Evolutionary conservation across 2,888 invertebrate species (phyloP), one percentile per base, ranked within the genome.

Genomic region (Xylota segnis): DNA sequence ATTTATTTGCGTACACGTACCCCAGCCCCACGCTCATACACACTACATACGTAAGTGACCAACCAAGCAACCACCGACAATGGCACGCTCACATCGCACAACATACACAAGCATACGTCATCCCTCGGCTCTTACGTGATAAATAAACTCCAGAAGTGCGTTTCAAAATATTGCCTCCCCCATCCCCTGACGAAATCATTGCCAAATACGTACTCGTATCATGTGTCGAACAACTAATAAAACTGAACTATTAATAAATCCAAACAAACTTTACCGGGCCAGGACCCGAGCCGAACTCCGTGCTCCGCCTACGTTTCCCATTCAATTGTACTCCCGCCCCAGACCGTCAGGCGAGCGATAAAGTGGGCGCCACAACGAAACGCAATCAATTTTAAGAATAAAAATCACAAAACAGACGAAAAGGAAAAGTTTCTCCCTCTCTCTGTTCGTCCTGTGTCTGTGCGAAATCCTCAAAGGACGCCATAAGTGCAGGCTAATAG

Each of bases 41-140:
- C 37, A 65, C 27, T 45, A 37, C 23, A 37, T 45, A 37, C 23
- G n/a, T 59, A 50, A 59, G 56, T 50, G 40, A 78, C 40, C 37
- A 58, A 65, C 47, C n/a, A 32, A 14, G 12, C 61, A 50, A 59
- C 70, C 32, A 12, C 18, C 47, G 4, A 14, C 43, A 43, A 43
- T 40, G 5, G 45, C 43, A 45, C 63, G 45, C 61, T 32, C 63
- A 14, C 56, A 34, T 56, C 61, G 9, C 70, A 45, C n/a, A n/a
- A 23, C 29, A 56, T n/a, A n/a, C n/a, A n/a, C n/a, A n/a, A n/a
- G n/a, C 6, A 65, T 65, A 71, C 77, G 70, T 71, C 71, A 78
- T 23, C n/a, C 4, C 12, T 45, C 16, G 3, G 27, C 16, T 16
- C 16, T 29, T 32, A 59, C 29, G 9, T 47, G n/a, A 23, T 52